Evolutionary conservation across 2,888 invertebrate species (phyloP).

Genomic region (Diadegma fenestrale): DNA sequence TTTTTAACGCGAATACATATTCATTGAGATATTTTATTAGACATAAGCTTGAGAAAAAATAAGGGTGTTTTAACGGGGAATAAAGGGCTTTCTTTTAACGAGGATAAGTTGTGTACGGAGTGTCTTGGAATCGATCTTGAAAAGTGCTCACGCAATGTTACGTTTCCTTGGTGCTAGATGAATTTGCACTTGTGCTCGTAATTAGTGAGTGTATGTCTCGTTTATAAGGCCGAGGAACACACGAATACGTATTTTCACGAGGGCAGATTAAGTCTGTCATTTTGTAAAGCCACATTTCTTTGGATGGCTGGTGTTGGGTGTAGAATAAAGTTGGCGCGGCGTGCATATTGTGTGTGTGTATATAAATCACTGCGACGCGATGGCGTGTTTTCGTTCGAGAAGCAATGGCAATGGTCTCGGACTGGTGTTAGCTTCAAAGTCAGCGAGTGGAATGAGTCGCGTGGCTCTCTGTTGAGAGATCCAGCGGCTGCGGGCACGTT

Average conservation of each 20-base stretch:
- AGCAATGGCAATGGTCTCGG: slow-evolving; percentile 39
- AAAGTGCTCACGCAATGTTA: slow-evolving; percentile 42
- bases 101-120: slow-evolving; percentile 42
- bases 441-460: slow-evolving; percentile 39
- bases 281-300: slow-evolving; percentile 33
- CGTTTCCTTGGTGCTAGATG: slow-evolving; percentile 33
- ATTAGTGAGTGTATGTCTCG: slow-evolving; percentile 46
- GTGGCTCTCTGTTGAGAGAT: slow-evolving; percentile 32
- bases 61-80: background rate
- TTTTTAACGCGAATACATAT: background rate
- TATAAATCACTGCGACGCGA: slow-evolving; percentile 43
- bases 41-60: background rate
- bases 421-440: slow-evolving; percentile 38
- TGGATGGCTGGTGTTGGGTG: background rate
- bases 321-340: background rate
- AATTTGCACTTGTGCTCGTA: slow-evolving; percentile 56
- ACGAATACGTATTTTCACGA: slow-evolving; percentile 22
- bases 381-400: slow-evolving; percentile 46
- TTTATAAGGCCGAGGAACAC: slow-evolving; percentile 39
- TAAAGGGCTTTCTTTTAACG: slow-evolving; percentile 33
- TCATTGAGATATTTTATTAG: background rate
- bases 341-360: slow-evolving; percentile 4
- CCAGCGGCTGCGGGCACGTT: slow-evolving; percentile 17
- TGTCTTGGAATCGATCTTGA: slow-evolving; percentile 51
- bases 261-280: slow-evolving; percentile 46